These are phyloP conservation scores for Rhynchomys soricoides DNA, from an alignment of 2,113 vertebrate genomes.

Conservation along the genomic window DNA sequence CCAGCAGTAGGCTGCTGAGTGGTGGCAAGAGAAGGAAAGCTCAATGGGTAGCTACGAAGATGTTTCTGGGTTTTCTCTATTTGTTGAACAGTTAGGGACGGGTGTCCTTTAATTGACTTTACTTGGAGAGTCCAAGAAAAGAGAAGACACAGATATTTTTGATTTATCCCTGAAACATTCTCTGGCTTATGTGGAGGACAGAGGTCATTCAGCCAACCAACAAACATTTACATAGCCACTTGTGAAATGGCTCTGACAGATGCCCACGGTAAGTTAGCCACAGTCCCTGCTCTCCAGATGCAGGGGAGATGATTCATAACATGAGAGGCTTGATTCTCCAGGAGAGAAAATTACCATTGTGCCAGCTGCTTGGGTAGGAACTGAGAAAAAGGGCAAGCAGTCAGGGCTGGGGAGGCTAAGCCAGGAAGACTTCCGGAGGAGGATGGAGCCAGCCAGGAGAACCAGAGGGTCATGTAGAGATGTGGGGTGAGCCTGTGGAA, in stretches of 20 bases:
- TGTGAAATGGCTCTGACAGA: not conserved
- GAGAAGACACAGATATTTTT: not conserved
- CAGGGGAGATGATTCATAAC: not conserved
- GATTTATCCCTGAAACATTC: not conserved
- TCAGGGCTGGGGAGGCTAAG: not conserved
- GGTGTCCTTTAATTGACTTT: not conserved
- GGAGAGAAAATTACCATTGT: not conserved
- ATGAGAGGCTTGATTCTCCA: not conserved
- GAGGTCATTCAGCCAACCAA: not conserved
- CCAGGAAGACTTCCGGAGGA: not conserved
- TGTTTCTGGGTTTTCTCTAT: not conserved
- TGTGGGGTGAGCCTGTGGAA: not conserved
- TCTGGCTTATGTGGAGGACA: not conserved
- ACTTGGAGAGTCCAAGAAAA: not conserved
- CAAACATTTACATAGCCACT: not conserved
- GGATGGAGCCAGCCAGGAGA: not conserved
- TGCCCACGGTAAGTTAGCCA: not conserved
- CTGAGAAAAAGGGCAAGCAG: not conserved
- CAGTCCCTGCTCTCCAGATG: not conserved
- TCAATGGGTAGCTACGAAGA: not conserved
- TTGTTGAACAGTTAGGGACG: not conserved
- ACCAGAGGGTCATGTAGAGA: not conserved
- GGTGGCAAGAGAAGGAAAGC: not conserved
- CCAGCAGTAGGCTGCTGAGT: accelerated
- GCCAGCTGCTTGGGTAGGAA: not conserved